Evolutionary conservation across 2,888 invertebrate genomes (phyloP).

Genomic region (Acleris holmiana): DNA sequence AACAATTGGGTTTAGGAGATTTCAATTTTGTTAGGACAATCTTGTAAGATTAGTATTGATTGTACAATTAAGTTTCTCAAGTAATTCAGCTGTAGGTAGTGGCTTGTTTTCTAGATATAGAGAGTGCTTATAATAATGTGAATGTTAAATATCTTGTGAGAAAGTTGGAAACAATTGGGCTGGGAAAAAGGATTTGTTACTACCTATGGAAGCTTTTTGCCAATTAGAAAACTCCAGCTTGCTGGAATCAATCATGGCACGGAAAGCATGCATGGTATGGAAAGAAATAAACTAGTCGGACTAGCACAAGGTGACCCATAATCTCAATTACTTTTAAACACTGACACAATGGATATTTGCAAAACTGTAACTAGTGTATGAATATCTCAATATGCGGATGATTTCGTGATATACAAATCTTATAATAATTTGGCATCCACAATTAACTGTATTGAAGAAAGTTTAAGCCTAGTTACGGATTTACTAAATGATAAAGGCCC

Average conservation of each 20-base stretch:
- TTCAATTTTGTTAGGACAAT: constrained; percentile 17
- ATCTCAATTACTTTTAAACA: constrained; percentile 37
- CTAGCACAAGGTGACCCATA: constrained; percentile 39
- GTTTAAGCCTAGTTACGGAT: not conserved
- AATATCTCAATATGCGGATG: constrained; percentile 38
- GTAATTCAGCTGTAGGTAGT: no score
- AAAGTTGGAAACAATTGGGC: constrained; percentile 23
- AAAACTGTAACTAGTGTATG: constrained; percentile 6
- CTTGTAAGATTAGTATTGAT: no score
- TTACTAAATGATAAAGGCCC: not conserved
- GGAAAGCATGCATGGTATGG: no score
- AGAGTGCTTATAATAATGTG: no score
- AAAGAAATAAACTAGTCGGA: constrained; percentile 30
- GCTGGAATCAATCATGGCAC: not conserved
- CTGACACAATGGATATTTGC: constrained; percentile 30
- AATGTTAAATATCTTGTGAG: no score
- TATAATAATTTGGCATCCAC: not conserved
- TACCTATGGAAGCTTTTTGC: constrained; percentile 36
- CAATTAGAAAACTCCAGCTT: constrained; percentile 16
- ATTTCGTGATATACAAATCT: not conserved
- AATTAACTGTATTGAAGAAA: not conserved
- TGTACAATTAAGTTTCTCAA: no score
- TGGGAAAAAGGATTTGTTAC: constrained; percentile 19
- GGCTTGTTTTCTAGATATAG: no score
- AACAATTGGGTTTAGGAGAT: constrained; percentile 33